Evolutionary conservation across 2,113 vertebrate genomes (phyloP).

Genomic region (Lucifuga dentata): DNA sequence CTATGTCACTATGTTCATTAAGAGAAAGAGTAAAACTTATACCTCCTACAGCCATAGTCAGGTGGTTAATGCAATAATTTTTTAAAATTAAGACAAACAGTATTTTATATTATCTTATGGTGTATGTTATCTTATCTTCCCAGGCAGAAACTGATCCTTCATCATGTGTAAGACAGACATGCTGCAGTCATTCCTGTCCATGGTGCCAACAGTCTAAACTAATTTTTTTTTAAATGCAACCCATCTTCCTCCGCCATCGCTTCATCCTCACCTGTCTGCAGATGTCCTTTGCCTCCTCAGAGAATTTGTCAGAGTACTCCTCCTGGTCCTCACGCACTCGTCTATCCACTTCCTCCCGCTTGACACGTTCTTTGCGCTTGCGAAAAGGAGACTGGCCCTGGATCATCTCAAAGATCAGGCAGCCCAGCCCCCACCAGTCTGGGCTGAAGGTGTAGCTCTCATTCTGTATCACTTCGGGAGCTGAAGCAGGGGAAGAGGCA

Average conservation of each 20-base stretch:
- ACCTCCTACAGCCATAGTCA: too few relatives aligned
- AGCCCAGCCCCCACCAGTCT: constrained; percentile 96
- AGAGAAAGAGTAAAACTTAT: too few relatives aligned
- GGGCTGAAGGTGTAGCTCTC: constrained; percentile 91
- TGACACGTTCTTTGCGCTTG: constrained; percentile 89
- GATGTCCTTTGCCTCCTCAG: constrained; percentile 89
- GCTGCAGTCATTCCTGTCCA: too few relatives aligned
- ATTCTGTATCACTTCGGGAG: constrained; percentile 92
- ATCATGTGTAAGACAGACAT: too few relatives aligned
- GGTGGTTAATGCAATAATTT: too few relatives aligned
- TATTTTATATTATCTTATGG: too few relatives aligned
- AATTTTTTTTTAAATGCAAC: too few relatives aligned
- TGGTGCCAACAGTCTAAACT: too few relatives aligned
- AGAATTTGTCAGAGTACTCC: constrained; percentile 89
- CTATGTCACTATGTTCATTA: too few relatives aligned
- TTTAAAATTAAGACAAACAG: too few relatives aligned
- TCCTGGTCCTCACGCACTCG: constrained; percentile 88
- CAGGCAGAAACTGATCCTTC: too few relatives aligned
- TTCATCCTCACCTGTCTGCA: constrained; percentile 89
- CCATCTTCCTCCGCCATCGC: not conserved
- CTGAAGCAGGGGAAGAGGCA: constrained; percentile 77
- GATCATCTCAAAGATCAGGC: constrained; percentile 95
- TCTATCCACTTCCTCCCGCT: constrained; percentile 89
- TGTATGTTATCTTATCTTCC: too few relatives aligned
- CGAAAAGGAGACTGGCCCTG: constrained; percentile 92